phyloP scores from a whole-genome alignment of 2,113 vertebrate species.

The Oncorhynchus masou region DNA sequence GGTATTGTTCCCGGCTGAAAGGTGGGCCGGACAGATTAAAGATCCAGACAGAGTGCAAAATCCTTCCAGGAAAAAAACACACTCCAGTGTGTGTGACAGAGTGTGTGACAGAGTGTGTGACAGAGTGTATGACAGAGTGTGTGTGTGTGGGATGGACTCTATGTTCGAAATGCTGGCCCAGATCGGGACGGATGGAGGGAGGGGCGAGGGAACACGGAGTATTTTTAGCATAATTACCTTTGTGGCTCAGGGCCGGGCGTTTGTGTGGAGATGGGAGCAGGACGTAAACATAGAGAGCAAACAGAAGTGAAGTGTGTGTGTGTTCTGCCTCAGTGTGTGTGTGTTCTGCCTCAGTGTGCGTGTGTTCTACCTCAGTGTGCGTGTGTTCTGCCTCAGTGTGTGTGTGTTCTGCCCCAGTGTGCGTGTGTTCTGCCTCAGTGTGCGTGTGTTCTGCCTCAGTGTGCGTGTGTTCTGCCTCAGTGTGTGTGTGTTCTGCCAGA shows the following conservation, averaged over 20 bases:
- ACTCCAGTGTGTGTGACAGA: constrained; percentile 58
- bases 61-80: constrained; percentile 74
- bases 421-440: too few relatives aligned
- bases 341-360: too few relatives aligned
- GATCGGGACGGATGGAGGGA: constrained; percentile 13
- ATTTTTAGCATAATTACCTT: constrained; percentile 68
- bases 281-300: constrained; percentile 46
- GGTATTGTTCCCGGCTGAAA: too few relatives aligned
- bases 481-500: constrained; percentile 3
- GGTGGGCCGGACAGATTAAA: constrained; percentile 31
- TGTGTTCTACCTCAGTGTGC: too few relatives aligned
- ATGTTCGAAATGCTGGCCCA: constrained; percentile 13
- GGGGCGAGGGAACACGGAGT: constrained; percentile 31
- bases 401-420: too few relatives aligned
- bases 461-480: neutral
- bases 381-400: too few relatives aligned
- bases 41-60: constrained; percentile 56
- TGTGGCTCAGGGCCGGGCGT: constrained; percentile 35
- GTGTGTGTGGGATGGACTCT: constrained; percentile 27
- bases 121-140: too few relatives aligned
- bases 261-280: constrained; percentile 46
- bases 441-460: too few relatives aligned
- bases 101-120: too few relatives aligned
- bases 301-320: constrained; percentile 6
- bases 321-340: neutral